Conservation (phyloP, 2,888 invertebrate species). For the Macrosiphum euphorbiae region DNA sequence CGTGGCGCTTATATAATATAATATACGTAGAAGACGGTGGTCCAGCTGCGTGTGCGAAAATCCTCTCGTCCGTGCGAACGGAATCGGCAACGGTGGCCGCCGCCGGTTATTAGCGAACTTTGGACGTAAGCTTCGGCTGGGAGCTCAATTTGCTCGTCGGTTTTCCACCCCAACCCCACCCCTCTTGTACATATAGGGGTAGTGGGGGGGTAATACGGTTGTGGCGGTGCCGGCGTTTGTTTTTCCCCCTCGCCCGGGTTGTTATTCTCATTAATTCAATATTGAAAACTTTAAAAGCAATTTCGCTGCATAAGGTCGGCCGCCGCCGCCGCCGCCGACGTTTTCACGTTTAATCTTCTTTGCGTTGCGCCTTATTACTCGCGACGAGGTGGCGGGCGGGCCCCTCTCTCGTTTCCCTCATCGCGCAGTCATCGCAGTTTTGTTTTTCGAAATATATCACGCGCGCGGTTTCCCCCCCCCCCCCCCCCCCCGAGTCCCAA, state of each 20-base stretch:
- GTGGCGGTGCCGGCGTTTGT: neutral
- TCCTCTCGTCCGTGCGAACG: neutral
- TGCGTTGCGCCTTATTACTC: conserved; percentile 22
- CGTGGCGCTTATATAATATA: neutral
- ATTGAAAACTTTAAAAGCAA: conserved; percentile 60
- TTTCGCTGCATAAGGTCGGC: conserved; percentile 27
- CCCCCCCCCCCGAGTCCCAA: neutral
- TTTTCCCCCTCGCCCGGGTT: neutral
- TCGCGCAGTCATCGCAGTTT: conserved; percentile 25
- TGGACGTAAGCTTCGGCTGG: neutral
- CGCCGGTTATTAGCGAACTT: conserved; percentile 38
- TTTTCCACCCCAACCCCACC: neutral
- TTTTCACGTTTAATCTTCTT: conserved; percentile 51
- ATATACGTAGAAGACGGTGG: neutral
- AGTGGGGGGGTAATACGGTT: neutral
- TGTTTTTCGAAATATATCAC: conserved; percentile 55
- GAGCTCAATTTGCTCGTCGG: conserved; percentile 18
- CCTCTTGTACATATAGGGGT: neutral
- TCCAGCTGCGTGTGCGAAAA: conserved; percentile 33
- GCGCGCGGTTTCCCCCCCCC: neutral
- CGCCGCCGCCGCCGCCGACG: neutral
- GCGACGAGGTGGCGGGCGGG: neutral
- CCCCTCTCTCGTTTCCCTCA: conserved; percentile 5
- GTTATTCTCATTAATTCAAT: conserved; percentile 56
- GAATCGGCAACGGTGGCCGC: neutral